Conservation (phyloP, 2,113 vertebrate genomes). For the Scolopax mira region DNA sequence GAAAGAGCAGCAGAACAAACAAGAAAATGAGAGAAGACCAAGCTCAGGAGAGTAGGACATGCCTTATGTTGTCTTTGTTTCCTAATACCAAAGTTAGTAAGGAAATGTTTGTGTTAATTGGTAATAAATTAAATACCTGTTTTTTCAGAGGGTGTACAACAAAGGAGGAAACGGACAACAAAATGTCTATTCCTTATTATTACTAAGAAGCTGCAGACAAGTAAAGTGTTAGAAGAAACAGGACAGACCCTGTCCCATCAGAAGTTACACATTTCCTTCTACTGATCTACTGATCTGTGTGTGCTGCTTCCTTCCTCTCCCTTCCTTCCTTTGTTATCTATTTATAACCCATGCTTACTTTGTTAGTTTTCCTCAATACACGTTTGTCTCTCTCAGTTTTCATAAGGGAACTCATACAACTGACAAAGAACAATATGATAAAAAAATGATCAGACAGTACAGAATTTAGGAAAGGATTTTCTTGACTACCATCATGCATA, state of each 20-base stretch:
- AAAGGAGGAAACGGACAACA: neutral
- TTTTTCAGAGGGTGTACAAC: neutral
- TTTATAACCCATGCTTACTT: neutral
- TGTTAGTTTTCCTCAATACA: neutral
- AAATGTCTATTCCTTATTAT: neutral
- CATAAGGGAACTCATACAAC: neutral
- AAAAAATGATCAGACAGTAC: neutral
- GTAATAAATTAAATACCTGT: neutral
- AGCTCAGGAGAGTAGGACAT: neutral
- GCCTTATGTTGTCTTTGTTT: neutral
- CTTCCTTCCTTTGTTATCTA: neutral
- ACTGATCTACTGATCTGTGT: neutral
- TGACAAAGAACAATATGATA: neutral
- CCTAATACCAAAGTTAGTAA: neutral
- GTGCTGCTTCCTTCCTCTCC: neutral
- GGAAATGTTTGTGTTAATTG: neutral
- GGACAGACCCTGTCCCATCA: neutral
- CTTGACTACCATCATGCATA: neutral
- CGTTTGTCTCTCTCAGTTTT: neutral
- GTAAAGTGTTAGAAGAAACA: neutral
- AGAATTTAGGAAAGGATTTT: neutral
- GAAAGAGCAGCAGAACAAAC: neutral
- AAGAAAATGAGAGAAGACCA: neutral
- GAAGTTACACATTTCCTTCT: neutral
- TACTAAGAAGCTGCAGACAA: neutral